Evolutionary conservation across 2,797 vertebrate species (phyloP), one percentile per base, ranked within the genome.

Genomic region (Chelidonichthys spinosus): DNA sequence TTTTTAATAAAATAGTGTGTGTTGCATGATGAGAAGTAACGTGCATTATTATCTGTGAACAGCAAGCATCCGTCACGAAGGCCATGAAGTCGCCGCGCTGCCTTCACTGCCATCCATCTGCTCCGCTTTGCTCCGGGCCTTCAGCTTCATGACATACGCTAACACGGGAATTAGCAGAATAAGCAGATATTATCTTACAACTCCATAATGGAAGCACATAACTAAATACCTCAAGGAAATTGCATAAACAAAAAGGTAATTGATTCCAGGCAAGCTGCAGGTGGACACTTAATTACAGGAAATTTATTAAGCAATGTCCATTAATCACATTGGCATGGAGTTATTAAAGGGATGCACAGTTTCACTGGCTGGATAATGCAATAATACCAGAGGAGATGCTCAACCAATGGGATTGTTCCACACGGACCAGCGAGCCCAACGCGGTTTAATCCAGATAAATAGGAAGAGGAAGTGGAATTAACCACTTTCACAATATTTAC

Each of bases 211-310:
- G 88, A 83, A 60, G 86, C 85, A 80, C 90, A 87, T 78, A 85
- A 85, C 87, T 89, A 90, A 92, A 92, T 90, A 92, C 86, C 88
- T 89, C 56, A 50, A 92, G 95, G 95, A 97, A 97, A 97, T 96
- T 93, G 95, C 86, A 96, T 96, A 96, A 96, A 96, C 95, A 93
- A 95, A 94, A 95, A 95, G 93, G 94, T 97, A 97, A 97, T 97
- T 97, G 96, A 97, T 97, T 97, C 96, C 96, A 97, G 96, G 95
- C 95, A 85, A 90, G 94, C 95, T 96, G 96, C 96, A 97, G 96
- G 97, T 97, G 96, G 96, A 97, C 94, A 95, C 93, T 94, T 95
- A 96, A 95, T 96, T 97, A 96, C 95, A 96, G 96, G 96, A 97
- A 96, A 96, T 94, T 94, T 96, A 97, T 97, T 96, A 97, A 96